phyloP scores from a whole-genome alignment of 2,113 vertebrate species.

The Sinocyclocheilus grahami region DNA sequence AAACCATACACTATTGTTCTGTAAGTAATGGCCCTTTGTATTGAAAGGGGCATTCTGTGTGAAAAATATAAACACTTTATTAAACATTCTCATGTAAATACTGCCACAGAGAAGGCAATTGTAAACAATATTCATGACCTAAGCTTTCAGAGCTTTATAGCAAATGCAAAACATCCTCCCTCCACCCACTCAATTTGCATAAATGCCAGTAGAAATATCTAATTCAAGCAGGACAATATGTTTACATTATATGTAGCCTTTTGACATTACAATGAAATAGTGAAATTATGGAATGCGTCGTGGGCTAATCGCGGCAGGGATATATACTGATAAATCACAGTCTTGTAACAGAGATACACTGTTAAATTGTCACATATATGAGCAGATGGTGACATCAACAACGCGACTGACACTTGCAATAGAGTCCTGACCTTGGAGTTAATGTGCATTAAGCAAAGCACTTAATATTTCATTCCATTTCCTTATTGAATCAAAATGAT shows the following conservation, averaged over 20 bases:
- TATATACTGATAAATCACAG: conserved; percentile 29
- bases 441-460: conserved; percentile 38
- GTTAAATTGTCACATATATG: conserved; percentile 10
- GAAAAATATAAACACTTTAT: conserved; percentile 37
- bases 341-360: conserved; percentile 21
- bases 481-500: conserved; percentile 53
- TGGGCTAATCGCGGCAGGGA: background rate
- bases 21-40: conserved; percentile 12
- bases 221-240: background rate
- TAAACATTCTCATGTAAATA: conserved; percentile 47
- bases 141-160: conserved; percentile 33
- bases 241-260: conserved; percentile 47
- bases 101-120: conserved; percentile 21
- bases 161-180: conserved; percentile 28
- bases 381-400: conserved; percentile 43
- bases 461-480: conserved; percentile 32
- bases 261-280: conserved; percentile 36
- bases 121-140: conserved; percentile 48
- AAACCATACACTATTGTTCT: background rate
- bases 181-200: background rate
- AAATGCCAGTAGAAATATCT: background rate
- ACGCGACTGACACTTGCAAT: conserved; percentile 3
- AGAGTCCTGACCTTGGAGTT: conserved; percentile 32
- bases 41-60: conserved; percentile 17
- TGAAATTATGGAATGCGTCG: conserved; percentile 21